Evolutionary conservation across 2,888 invertebrate species (phyloP), one percentile per base, ranked within the genome.

Genomic region (Glaucopsyche alexis): DNA sequence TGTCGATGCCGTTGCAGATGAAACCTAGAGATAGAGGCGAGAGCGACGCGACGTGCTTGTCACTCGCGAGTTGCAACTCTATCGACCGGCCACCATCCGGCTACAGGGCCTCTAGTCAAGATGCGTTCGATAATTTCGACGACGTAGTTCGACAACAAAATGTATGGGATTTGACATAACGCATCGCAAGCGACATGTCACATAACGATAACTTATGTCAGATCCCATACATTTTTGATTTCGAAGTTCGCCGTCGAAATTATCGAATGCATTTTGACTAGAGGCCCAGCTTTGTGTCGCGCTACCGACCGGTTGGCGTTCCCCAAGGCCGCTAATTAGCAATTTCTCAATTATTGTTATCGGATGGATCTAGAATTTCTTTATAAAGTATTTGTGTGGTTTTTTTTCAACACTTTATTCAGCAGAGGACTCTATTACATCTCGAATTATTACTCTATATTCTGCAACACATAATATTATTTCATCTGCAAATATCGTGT

Each of bases 311-410:
- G 60, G 60, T 60, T 85, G 89, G 88, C 88, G 87, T 88, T 88
- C 87, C 89, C 88, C 88, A 88, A 90, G 87, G 89, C 83, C 88
- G 89, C 88, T 11, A 19, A 13, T 16, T 72, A 40, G 42, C 40
- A 49, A 50, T 67, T 72, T 72, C 71, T 74, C 60, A 52, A 70
- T 75, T 71, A 75, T 74, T 64, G 19, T 66, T 42, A 29, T 29
- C 29, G 9, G 8, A 66, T 65, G 13, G 65, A 40, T 65, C n/a
- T 38, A 65, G 29, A 29, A 40, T 52, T 40, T 40, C 65, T 65
- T 65, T 9, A 38, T 38, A 38, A 14, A 29, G 14, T 65, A 13
- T n/a, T 40, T 52, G 52, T 52, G 8, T 52, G n/a, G 1, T n/a
- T n/a, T 52, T 52, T 52, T 9, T 19, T 55, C 19, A 8, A 9